Evolutionary conservation across 2,888 invertebrate species (phyloP).

Genomic region (Idaea dimidiata): DNA sequence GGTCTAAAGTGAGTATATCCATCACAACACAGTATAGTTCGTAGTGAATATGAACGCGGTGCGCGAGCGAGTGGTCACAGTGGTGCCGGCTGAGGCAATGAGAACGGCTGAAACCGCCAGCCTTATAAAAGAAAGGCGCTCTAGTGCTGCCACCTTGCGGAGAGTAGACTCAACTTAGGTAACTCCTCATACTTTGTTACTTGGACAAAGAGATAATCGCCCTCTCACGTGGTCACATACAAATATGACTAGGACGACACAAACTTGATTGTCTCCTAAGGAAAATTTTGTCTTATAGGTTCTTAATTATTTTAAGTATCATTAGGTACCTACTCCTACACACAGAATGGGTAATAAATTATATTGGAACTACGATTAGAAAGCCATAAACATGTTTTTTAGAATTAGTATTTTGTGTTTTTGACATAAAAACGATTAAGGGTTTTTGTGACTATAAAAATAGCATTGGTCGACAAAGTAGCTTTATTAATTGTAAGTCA

Average conservation of each 20-base stretch:
- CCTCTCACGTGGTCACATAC: background rate
- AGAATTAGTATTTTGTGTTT: background rate
- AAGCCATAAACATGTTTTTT: background rate
- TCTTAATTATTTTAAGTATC: background rate
- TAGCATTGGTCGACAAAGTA: too few species aligned
- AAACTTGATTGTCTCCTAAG: background rate
- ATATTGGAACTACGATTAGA: background rate
- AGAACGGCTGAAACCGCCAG: constrained; percentile 52
- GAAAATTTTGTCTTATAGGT: background rate
- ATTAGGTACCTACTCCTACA: background rate
- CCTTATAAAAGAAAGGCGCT: constrained; percentile 64
- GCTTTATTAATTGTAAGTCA: too few species aligned
- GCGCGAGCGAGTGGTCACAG: constrained; percentile 56
- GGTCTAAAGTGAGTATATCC: constrained; percentile 72
- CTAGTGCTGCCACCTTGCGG: constrained; percentile 59
- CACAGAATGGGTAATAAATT: background rate
- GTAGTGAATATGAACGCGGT: constrained; percentile 40
- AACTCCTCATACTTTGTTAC: constrained; percentile 25
- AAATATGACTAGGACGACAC: background rate
- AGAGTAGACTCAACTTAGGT: constrained; percentile 54
- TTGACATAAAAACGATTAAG: background rate
- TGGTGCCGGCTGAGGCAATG: constrained; percentile 64
- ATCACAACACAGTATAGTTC: constrained; percentile 66
- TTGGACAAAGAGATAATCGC: background rate
- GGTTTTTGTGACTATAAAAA: background rate